Base-by-base conservation (phyloP, 2,797 vertebrate species). In the Limnodromus scolopaceus region DNA sequence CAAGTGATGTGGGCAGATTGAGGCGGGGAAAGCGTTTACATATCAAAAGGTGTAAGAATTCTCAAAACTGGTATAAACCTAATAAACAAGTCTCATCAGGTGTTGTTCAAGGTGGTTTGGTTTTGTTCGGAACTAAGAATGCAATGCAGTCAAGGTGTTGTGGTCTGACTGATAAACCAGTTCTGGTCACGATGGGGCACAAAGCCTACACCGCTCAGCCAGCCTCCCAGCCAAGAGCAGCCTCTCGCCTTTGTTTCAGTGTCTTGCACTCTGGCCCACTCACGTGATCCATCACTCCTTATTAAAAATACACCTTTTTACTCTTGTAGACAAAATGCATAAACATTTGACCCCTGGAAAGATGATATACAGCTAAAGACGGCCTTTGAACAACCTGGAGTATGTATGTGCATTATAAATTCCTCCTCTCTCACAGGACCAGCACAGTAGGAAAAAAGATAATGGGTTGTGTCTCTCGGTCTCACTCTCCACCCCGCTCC, bases 331-430 rank as follows among this genome's bases (percentile, higher is more conserved):
- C 81, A 93, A 95, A 91, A 89, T 54, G 68, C 72, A 63, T 80
- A 96, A 96, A 94, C 60, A 93, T 94, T 92, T 97, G 90, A 94
- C 84, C 81, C 43, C 69, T 51, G 45, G 64, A 92, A 92, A 95
- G 45, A 79, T 60, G 71, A 95, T 92, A 89, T 43, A 85, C 46
- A 82, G 65, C 91, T 90, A 69, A 88, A 94, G 85, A 82, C 79
- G 89, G 61, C 45, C 72, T 49, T 87, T 75, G 45, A 64, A 86
- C 85, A 85, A 66, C 58, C 54, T 79, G 92, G 51, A 85, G 18
- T 55, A 54, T 55, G 66, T 79, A 82, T 0, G 0, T 75, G 82
- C 71, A 13, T 75, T 94, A 80, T 84, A 92, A 83, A 93, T 91
- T 78, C 84, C 46, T 13, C 54, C 78, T 89, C 85, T 91, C 89